These are phyloP conservation scores for Chydorus sphaericus DNA, from an alignment of 2,888 invertebrate genomes.

Conservation along the genomic window DNA sequence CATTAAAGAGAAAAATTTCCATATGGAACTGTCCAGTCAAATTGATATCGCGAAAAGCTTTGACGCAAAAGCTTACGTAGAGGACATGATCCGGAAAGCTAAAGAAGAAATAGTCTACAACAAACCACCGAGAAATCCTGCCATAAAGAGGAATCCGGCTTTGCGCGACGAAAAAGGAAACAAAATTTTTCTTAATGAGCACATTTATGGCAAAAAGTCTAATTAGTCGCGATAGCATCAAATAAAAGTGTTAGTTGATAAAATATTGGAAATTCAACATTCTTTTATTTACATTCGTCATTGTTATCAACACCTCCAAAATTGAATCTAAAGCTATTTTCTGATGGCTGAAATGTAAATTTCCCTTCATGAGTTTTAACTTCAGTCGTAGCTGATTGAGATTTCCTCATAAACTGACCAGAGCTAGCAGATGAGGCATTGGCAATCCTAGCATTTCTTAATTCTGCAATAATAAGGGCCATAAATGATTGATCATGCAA, in stretches of 20 bases:
- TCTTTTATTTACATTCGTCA: background rate
- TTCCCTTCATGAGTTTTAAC: background rate
- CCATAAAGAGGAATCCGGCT: conserved; percentile 5
- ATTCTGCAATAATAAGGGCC: background rate
- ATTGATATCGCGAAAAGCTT: conserved; percentile 59
- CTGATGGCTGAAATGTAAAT: background rate
- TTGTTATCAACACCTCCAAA: background rate
- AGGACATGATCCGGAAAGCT: conserved; percentile 42
- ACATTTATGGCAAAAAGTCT: background rate
- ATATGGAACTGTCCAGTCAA: conserved; percentile 48
- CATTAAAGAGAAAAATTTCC: conserved; percentile 61
- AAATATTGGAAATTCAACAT: background rate
- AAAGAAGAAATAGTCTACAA: conserved; percentile 32
- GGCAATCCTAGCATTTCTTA: conserved; percentile 2
- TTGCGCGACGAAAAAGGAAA: conserved; percentile 1
- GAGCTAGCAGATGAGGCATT: background rate
- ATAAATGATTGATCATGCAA: background rate
- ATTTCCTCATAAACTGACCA: conserved; percentile 8
- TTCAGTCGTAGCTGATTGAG: background rate
- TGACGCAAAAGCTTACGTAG: conserved; percentile 55
- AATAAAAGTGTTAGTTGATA: background rate
- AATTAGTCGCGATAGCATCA: background rate
- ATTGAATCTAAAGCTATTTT: background rate
- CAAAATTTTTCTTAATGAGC: background rate
- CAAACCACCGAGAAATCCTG: background rate